Base-by-base conservation (phyloP, 1,140 invertebrate genomes). In the Heliconius hermathena region DNA sequence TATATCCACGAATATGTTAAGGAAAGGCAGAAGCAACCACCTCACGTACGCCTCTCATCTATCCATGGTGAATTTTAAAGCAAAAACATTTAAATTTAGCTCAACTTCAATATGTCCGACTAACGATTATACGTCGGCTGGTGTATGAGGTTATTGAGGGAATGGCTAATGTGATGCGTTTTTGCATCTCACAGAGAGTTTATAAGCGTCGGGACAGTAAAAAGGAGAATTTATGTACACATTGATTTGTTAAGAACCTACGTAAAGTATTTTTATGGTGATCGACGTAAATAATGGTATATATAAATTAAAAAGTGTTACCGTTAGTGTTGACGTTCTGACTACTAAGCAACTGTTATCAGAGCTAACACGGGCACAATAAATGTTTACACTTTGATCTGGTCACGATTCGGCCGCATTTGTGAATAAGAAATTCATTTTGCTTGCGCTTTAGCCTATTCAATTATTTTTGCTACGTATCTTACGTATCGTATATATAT, bases 291-390 rank as follows among this genome's bases (percentile, higher is more conserved):
- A 74, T 81, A 82, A 76, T 77, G 72, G 77, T 26, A 74, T 70
- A 57, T 49, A 84, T 87, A 89, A 86, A 88, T 89, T 89, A 89
- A 84, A 83, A 84, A 84, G 83, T 83, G 73, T 76, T 76, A 88
- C 90, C 88, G 90, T 91, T 90, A 90, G 83, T 83, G 82, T 84
- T 80, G 85, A 79, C 80, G 83, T 78, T 81, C 71, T 76, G 87
- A 88, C 89, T 88, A 86, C 87, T 86, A 84, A 90, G 88, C 82
- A 87, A 81, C 52, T 82, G 77, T 90, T 89, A 88, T 91, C 87
- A 86, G 81, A 83, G 71, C 77, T 74, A 83, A 82, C 80, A 73
- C 70, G 70, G 77, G 22, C 33, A 71, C 41, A 71, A 52, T 72
- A 46, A 77, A 77, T 52, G 75, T 49, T 74, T 71, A 76, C 60